Evolutionary conservation across 2,797 vertebrate species (phyloP).

Genomic region (Florisuga fusca): DNA sequence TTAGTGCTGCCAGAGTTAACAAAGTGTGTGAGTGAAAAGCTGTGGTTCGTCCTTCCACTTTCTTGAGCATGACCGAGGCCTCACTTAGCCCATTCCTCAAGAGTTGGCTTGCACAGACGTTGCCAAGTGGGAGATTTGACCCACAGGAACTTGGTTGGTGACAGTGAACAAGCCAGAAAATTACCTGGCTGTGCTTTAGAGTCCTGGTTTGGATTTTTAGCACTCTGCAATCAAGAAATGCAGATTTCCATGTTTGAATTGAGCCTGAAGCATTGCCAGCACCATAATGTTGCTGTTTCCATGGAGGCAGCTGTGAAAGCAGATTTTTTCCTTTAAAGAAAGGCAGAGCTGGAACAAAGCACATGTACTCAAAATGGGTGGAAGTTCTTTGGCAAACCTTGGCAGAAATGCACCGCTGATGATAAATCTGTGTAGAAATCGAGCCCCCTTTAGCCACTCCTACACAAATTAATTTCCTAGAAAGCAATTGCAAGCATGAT

Average conservation of each 20-base stretch:
- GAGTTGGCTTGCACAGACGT: background rate
- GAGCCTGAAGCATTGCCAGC: background rate
- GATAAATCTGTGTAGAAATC: background rate
- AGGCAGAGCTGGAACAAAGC: constrained; percentile 17
- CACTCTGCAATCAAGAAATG: background rate
- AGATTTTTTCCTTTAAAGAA: constrained; percentile 8
- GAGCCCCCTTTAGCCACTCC: background rate
- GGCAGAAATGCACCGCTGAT: background rate
- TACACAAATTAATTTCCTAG: background rate
- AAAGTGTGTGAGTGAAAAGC: background rate
- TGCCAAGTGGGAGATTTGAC: background rate
- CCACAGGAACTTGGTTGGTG: background rate
- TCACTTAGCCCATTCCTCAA: background rate
- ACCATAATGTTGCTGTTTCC: constrained; percentile 38
- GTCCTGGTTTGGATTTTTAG: background rate
- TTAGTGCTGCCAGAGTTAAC: background rate
- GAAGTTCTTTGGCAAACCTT: background rate
- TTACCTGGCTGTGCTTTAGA: background rate
- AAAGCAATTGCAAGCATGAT: background rate
- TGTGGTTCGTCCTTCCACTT: background rate
- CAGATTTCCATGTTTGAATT: background rate
- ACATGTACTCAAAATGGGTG: background rate
- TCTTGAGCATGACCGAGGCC: background rate
- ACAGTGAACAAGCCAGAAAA: background rate
- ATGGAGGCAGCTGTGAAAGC: constrained; percentile 52